Percentiles rank a stretch among this genome's conserved stretches.
Evolutionary conservation across 2,113 vertebrate species (phyloP).

Genomic region (Phainopepla nitens): DNA sequence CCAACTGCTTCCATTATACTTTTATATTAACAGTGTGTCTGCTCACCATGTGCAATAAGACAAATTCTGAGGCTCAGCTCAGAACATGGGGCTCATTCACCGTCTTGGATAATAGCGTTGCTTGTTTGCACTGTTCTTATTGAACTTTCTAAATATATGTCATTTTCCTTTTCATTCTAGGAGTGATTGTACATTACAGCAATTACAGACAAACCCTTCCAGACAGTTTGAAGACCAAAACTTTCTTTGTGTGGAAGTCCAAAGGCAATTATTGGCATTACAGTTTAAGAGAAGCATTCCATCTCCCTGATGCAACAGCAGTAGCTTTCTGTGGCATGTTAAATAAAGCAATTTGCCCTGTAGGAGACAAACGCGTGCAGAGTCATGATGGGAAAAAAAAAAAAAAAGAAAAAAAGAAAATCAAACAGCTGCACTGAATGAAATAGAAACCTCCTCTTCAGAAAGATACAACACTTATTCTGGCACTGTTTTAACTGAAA

Average conservation of each 20-base stretch:
- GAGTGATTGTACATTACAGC: conserved; percentile 63
- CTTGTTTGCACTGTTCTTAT: conserved; percentile 63
- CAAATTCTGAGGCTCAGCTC: conserved; percentile 42
- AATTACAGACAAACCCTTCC: conserved; percentile 71
- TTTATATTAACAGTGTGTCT: conserved; percentile 46
- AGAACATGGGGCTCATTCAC: conserved; percentile 40
- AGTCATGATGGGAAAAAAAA: conserved; percentile 44
- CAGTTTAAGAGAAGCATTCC: conserved; percentile 71
- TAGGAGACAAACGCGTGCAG: conserved; percentile 56
- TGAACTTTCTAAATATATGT: conserved; percentile 69
- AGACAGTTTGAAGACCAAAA: conserved; percentile 68
- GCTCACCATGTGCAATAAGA: conserved; percentile 57
- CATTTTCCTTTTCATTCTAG: conserved; percentile 67
- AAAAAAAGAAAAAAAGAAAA: neutral
- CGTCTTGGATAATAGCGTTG: conserved; percentile 26
- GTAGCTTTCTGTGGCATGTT: conserved; percentile 71
- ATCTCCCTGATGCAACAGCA: conserved; percentile 74
- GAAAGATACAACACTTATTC: neutral
- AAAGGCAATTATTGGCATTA: conserved; percentile 71
- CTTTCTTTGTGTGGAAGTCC: conserved; percentile 67
- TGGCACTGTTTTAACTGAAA: neutral
- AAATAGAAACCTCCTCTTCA: neutral
- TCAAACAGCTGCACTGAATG: conserved; percentile 38
- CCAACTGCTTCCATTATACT: conserved; percentile 44
- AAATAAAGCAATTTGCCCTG: conserved; percentile 67